These are phyloP conservation scores for Erynnis tages DNA, from an alignment of 2,888 invertebrate species.

Conservation along the genomic window DNA sequence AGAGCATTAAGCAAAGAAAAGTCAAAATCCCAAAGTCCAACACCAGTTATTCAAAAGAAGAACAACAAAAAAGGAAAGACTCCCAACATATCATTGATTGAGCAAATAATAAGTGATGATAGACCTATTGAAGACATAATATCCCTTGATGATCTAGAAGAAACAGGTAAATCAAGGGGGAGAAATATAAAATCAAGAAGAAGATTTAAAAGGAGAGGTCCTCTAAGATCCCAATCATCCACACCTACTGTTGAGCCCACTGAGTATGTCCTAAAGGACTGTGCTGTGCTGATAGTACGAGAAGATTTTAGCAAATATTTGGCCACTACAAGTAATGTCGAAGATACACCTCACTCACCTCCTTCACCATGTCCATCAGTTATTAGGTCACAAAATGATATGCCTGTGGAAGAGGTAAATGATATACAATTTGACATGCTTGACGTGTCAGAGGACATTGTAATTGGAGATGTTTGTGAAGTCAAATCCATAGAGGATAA, in stretches of 20 bases:
- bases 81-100: conserved; percentile 68
- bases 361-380: neutral
- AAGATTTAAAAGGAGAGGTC: conserved; percentile 39
- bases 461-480: conserved; percentile 64
- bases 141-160: conserved; percentile 63
- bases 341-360: neutral
- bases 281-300: conserved; percentile 53
- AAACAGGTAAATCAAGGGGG: conserved; percentile 38
- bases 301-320: conserved; percentile 50
- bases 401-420: conserved; percentile 22
- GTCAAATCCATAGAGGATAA: conserved; percentile 52
- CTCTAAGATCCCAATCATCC: conserved; percentile 32
- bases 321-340: neutral
- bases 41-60: conserved; percentile 35
- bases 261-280: conserved; percentile 49
- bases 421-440: conserved; percentile 60
- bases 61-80: conserved; percentile 49
- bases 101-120: conserved; percentile 69
- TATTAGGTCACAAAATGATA: conserved; percentile 7
- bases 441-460: conserved; percentile 73
- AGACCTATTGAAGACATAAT: conserved; percentile 70
- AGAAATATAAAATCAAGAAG: conserved; percentile 40
- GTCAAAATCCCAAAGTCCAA: conserved; percentile 51
- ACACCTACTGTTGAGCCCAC: conserved; percentile 17
- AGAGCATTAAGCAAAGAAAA: conserved; percentile 42